phyloP scores from a whole-genome alignment of 2,888 invertebrate species.

The Drosophila meridiana region DNA sequence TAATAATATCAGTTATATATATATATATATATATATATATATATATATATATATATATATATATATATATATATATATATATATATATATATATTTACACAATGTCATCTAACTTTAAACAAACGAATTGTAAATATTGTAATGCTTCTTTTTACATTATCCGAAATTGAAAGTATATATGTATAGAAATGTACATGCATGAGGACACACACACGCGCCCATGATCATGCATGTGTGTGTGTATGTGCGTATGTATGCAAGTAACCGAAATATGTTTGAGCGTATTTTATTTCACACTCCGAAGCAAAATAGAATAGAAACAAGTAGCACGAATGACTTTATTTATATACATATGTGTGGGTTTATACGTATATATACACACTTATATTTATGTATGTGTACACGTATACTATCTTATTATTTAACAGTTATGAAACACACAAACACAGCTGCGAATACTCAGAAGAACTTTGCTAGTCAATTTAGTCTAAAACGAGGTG shows the following conservation, averaged over 20 bases:
- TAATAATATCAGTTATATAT: background rate
- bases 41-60: background rate
- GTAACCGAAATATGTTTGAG: background rate
- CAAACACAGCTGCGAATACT: constrained; percentile 22
- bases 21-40: background rate
- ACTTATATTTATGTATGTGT: background rate
- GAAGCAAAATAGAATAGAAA: constrained; percentile 7
- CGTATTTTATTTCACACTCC: constrained; percentile 9
- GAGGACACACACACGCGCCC: background rate
- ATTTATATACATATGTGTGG: background rate
- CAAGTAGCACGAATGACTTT: constrained; percentile 13
- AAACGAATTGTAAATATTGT: constrained; percentile 37
- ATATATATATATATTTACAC: background rate
- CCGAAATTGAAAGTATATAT: constrained; percentile 4
- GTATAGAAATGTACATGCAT: constrained; percentile 5
- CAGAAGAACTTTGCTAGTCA: constrained; percentile 40
- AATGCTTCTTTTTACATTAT: constrained; percentile 22
- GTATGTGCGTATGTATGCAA: background rate
- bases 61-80: constrained; percentile 2
- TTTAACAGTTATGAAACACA: constrained; percentile 11
- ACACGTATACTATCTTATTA: constrained; percentile 5
- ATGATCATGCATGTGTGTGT: constrained; percentile 8
- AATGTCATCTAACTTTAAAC: constrained; percentile 3
- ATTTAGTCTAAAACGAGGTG: constrained; percentile 44
- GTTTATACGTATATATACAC: background rate